Base-by-base conservation (phyloP, 2,797 vertebrate species). In the Phylloscopus collybita region DNA sequence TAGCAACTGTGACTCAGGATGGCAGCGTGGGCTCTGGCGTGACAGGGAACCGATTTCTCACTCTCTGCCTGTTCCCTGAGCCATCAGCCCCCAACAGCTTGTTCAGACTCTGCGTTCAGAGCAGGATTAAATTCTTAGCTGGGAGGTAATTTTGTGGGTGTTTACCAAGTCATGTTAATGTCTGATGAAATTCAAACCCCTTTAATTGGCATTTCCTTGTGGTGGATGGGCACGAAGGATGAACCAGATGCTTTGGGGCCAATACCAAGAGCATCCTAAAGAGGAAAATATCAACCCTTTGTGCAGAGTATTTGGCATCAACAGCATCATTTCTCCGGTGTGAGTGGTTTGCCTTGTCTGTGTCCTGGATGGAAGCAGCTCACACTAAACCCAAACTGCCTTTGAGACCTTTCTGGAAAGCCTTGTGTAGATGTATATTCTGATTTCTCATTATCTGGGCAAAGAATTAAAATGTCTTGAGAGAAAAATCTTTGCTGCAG, bases 121-220 rank as follows among this genome's bases (percentile, higher is more conserved):
- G 65, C 67, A 49, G 76, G 45, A 62, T 59, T 36, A 12, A 75
- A 73, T 66, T 17, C 66, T 44, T 54, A 40, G 59, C 92, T 70
- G 56, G 34, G 49, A 84, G 67, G 82, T 40, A 15, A 59, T 75
- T 83, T 70, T 69, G 73, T 42, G 86, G 34, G 51, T 70, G 80
- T 69, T 93, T 42, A 76, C 30, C 27, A 21, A 90, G 40, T 9
- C 44, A 4, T 56, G 32, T 49, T 40, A 34, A 14, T 59, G 64
- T 45, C 71, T 74, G 64, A 45, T 57, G 40, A 80, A 80, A 79
- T 42, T 56, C 59, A 65, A 72, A 60, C 60, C 25, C 57, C 36
- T 90, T 71, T 70, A 65, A 62, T 7, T 64, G 56, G 70, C 73
- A 8, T 61, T 71, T 86, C 92, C 95, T 94, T 54, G 98, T 96